A percentile compares a stretch with the other conserved stretches of the same genome.
These are phyloP conservation scores for Argyrosomus regius DNA, from an alignment of 2,797 vertebrate genomes.

Conservation along the genomic window DNA sequence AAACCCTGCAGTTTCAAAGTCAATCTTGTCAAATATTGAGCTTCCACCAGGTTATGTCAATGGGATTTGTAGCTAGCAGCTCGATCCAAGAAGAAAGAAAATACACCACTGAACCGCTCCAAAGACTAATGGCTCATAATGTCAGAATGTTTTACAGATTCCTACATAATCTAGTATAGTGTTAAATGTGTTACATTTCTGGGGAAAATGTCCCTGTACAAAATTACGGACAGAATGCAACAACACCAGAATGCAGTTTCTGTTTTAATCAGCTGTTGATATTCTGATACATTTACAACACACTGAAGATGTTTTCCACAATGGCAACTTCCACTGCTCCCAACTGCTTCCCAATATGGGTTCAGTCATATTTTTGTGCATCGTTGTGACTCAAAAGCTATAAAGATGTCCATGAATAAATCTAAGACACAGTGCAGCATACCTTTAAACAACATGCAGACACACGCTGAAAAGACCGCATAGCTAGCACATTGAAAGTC, in stretches of 20 bases:
- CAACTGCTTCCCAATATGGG: not conserved
- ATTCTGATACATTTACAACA: not conserved
- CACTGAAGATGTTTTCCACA: not conserved
- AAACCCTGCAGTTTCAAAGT: not conserved
- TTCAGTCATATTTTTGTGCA: not conserved
- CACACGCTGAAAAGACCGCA: not conserved
- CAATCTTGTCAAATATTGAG: slow-evolving; percentile 20
- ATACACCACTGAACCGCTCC: not conserved
- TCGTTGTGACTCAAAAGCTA: not conserved
- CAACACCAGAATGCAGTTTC: not conserved
- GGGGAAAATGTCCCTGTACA: not conserved
- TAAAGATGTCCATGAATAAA: not conserved
- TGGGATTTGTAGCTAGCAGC: not conserved
- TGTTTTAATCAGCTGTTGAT: not conserved
- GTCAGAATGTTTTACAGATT: not conserved
- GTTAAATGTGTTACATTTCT: not conserved
- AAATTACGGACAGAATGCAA: not conserved
- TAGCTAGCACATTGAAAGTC: not conserved
- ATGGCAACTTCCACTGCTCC: not conserved
- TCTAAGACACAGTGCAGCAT: not conserved
- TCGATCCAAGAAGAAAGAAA: not conserved
- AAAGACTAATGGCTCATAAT: not conserved
- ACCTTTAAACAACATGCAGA: not conserved
- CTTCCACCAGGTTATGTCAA: not conserved
- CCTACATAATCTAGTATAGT: not conserved